Evolutionary conservation across 2,888 invertebrate genomes (phyloP).

Genomic region (Leucophenga maculata): DNA sequence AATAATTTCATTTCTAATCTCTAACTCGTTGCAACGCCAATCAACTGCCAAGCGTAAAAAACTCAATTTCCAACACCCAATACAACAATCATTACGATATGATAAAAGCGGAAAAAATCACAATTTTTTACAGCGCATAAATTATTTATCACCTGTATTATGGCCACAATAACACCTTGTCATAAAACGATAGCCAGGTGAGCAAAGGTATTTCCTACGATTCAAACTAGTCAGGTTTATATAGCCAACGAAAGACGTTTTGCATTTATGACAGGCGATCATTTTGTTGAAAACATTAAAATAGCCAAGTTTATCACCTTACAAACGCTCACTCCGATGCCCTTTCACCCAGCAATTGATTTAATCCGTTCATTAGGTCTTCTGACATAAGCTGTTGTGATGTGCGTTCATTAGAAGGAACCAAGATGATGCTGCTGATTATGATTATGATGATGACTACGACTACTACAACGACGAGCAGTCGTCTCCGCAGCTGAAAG

Average conservation of each 20-base stretch:
- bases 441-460: not conserved
- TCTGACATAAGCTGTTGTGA: conserved; percentile 61
- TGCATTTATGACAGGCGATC: conserved; percentile 59
- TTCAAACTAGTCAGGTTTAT: not conserved
- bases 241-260: not conserved
- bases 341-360: conserved; percentile 43
- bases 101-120: no score
- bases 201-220: not conserved
- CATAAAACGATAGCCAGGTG: not conserved
- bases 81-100: not conserved
- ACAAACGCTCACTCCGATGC: conserved; percentile 41
- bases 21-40: no score
- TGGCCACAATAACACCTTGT: not conserved
- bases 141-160: conserved; percentile 10
- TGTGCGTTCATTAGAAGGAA: conserved; percentile 57
- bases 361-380: conserved; percentile 68
- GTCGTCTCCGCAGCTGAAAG: not conserved
- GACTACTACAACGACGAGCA: not conserved
- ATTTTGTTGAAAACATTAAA: conserved; percentile 69
- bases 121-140: not conserved
- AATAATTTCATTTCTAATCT: no score
- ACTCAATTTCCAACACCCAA: conserved; percentile 19
- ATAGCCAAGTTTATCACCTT: conserved; percentile 65
- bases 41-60: not conserved
- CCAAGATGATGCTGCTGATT: not conserved